Evolutionary conservation across 2,888 invertebrate genomes (phyloP).

Genomic region (Zelleria hepariella): DNA sequence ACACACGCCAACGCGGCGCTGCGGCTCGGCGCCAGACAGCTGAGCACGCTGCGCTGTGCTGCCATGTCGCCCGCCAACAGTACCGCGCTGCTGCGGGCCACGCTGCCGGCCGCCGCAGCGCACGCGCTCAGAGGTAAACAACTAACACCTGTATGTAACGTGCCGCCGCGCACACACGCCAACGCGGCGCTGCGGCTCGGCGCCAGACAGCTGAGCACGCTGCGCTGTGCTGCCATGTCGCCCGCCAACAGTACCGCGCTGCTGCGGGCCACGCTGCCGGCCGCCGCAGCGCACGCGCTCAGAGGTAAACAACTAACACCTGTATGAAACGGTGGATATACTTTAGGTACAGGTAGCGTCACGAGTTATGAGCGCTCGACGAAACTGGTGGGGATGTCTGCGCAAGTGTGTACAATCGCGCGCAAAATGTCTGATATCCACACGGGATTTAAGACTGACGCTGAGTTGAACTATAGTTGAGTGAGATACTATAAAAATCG

Average conservation of each 20-base stretch:
- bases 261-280: conserved; percentile 81
- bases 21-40: conserved; percentile 73
- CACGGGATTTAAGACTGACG: too few species aligned
- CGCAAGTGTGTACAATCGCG: too few species aligned
- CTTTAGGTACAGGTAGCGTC: too few species aligned
- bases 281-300: conserved; percentile 75
- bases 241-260: conserved; percentile 82
- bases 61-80: conserved; percentile 86
- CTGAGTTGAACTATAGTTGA: too few species aligned
- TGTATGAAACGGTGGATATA: too few species aligned
- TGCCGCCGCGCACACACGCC: conserved; percentile 13
- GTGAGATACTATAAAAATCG: too few species aligned
- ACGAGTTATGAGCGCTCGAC: too few species aligned
- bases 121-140: conserved; percentile 69
- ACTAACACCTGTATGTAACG: too few species aligned
- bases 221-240: conserved; percentile 86
- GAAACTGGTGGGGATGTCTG: too few species aligned
- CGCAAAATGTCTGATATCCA: too few species aligned
- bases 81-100: conserved; percentile 81
- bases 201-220: conserved; percentile 79
- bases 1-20: conserved; percentile 13
- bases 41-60: conserved; percentile 83
- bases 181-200: conserved; percentile 37
- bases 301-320: too few species aligned
- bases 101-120: conserved; percentile 77